Evolutionary conservation across 2,888 invertebrate species (phyloP).

Genomic region (Apodemia duryi): DNA sequence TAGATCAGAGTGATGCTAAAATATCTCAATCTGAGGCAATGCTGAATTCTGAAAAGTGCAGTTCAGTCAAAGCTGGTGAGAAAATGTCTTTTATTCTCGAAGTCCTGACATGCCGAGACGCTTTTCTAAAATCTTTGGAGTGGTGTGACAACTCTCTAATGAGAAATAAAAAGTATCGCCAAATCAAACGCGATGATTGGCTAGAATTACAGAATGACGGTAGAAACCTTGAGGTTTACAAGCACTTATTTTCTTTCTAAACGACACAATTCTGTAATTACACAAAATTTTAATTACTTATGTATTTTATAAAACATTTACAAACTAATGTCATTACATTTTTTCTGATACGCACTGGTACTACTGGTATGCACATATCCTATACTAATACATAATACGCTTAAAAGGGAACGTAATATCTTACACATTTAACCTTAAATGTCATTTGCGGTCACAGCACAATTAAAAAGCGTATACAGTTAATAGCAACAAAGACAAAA

Average conservation of each 20-base stretch:
- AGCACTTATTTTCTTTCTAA: slow-evolving; percentile 3
- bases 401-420: neutral
- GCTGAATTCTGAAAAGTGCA: slow-evolving; percentile 32
- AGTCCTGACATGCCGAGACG: slow-evolving; percentile 62
- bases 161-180: slow-evolving; percentile 59
- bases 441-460: neutral
- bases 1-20: slow-evolving; percentile 32
- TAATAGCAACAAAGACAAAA: neutral
- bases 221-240: slow-evolving; percentile 37
- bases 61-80: slow-evolving; percentile 66
- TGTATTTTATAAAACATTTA: neutral
- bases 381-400: too few relatives aligned
- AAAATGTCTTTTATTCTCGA: slow-evolving; percentile 68
- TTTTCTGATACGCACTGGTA: too few relatives aligned
- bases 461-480: neutral
- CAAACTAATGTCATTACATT: too few relatives aligned
- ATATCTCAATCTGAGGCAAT: neutral
- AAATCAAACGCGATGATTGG: slow-evolving; percentile 66
- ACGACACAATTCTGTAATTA: neutral
- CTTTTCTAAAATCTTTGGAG: slow-evolving; percentile 68
- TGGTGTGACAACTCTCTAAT: slow-evolving; percentile 73
- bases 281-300: neutral
- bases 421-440: slow-evolving; percentile 6
- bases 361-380: too few relatives aligned
- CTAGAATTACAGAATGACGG: slow-evolving; percentile 59